phyloP scores from a whole-genome alignment of 2,797 vertebrate genomes.

The Cercopithecus hamlyni region DNA sequence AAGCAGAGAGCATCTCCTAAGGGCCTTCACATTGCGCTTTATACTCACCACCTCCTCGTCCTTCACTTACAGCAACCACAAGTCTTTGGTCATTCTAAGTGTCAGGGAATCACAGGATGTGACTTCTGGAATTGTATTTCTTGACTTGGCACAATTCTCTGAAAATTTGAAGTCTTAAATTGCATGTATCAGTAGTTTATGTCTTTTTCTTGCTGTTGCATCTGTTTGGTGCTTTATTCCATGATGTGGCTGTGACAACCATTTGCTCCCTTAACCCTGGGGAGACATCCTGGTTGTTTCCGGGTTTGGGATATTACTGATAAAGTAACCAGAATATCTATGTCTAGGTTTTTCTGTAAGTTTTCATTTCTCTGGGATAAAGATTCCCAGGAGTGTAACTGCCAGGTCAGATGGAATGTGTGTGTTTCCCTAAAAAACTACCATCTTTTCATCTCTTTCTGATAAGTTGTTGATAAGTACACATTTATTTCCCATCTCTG shows the following conservation, averaged over 20 bases:
- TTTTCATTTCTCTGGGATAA: neutral
- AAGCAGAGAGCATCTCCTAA: fast-evolving
- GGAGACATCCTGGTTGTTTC: neutral
- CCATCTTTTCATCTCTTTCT: neutral
- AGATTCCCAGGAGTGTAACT: neutral
- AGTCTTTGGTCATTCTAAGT: neutral
- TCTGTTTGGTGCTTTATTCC: neutral
- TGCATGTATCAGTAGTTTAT: neutral
- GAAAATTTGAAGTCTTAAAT: neutral
- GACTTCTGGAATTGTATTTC: neutral
- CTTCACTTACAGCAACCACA: neutral
- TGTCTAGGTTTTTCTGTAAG: neutral
- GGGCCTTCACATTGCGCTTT: neutral
- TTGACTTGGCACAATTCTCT: neutral
- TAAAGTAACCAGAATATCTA: neutral
- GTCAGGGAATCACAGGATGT: neutral
- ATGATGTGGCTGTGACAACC: neutral
- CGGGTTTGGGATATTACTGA: neutral
- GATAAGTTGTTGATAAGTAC: neutral
- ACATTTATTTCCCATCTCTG: neutral
- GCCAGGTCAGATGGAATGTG: neutral
- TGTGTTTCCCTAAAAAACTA: neutral
- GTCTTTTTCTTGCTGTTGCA: neutral
- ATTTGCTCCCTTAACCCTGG: no score
- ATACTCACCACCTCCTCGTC: neutral